Conservation (phyloP, 1,140 invertebrate genomes). For the Ruditapes philippinarum region DNA sequence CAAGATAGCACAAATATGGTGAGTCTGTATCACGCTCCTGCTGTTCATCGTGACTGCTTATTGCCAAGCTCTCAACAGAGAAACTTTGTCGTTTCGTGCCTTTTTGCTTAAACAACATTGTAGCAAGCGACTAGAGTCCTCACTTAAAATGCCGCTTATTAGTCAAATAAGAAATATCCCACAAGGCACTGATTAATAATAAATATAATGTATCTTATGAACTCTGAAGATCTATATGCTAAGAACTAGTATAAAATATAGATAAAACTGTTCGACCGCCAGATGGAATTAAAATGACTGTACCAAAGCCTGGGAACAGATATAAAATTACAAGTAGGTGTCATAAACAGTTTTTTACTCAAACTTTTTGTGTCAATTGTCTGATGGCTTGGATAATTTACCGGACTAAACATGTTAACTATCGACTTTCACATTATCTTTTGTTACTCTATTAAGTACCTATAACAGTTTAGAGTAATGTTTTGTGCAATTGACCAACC, state of each 20-base stretch:
- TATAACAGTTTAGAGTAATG: constrained; percentile 43
- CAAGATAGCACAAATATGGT: constrained; percentile 2
- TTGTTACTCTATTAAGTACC: constrained; percentile 22
- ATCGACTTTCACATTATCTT: not conserved
- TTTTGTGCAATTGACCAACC: constrained; percentile 29
- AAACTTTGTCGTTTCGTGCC: constrained; percentile 58
- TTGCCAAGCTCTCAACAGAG: constrained; percentile 54
- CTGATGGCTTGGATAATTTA: constrained; percentile 57
- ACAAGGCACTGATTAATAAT: too few species aligned
- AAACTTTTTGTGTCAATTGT: constrained; percentile 44
- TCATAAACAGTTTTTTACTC: constrained; percentile 56
- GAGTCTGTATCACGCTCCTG: not conserved
- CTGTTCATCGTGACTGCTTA: constrained; percentile 51
- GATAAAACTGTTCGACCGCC: not conserved
- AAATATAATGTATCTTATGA: too few species aligned
- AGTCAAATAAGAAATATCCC: not conserved
- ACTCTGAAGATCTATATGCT: too few species aligned
- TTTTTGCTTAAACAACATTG: constrained; percentile 32
- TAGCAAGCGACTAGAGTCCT: not conserved
- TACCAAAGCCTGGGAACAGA: not conserved
- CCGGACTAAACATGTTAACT: constrained; percentile 57
- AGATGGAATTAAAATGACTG: not conserved
- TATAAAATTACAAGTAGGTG: constrained; percentile 30
- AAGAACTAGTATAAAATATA: not conserved
- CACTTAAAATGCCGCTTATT: not conserved